Evolutionary conservation across 2,797 vertebrate genomes (phyloP), one percentile per base, ranked within the genome.

Genomic region (Chaunax sp.): DNA sequence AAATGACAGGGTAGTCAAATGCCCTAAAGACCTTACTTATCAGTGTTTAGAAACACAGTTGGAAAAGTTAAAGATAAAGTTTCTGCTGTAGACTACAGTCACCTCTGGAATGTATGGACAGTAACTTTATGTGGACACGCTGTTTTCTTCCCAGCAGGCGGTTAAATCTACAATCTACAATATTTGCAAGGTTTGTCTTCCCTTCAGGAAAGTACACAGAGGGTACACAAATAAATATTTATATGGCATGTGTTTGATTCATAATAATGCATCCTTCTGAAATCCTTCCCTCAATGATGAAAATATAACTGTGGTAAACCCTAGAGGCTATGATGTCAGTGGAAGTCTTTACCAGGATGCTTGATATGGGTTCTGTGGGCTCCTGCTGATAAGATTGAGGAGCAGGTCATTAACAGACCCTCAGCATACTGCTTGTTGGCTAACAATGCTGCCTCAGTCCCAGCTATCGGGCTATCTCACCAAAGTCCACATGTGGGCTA

Each of bases 401-500:
- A 77, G 64, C 52, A 80, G 70, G 70, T 80, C 75, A 65, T 69
- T 51, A 53, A 25, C 23, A 83, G 81, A 89, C 74, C 75, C 69
- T 87, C 64, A 64, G 85, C 49, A n/a, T 57, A 57, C 47, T 46
- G 69, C 56, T 41, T 30, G 60, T 45, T 3, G 52, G 51, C 56
- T 69, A 75, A 90, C 82, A 91, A 91, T 70, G 77, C 75, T 11
- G 69, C 82, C 69, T 89, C 63, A 87, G 83, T 90, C 66, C 64
- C 47, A 44, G 72, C 69, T 89, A 90, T 90, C 84, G 1, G 69
- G 12, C 38, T 75, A 89, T 88, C 86, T 86, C 67, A 37, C 69
- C 73, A 61, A 77, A 79, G 78, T 85, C 72, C 75, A 72, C 78
- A 86, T 85, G 72, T 75, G 82, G 78, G 85, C 60, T 6, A 14